Base-by-base conservation (phyloP, 2,888 invertebrate genomes). In the Chalcosyrphus nemorum region DNA sequence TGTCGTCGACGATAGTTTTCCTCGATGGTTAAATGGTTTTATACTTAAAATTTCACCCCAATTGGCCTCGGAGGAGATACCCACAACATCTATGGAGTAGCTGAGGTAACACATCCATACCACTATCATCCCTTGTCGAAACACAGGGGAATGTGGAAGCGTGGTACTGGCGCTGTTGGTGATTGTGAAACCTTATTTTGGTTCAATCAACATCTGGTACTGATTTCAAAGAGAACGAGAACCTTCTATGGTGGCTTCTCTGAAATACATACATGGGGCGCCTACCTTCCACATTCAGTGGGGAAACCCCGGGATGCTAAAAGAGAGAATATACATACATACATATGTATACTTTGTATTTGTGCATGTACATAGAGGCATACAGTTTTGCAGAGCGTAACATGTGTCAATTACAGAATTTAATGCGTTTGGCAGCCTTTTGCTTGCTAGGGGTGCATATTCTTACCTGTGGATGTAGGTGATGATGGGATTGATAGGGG, bases 201-300 rank as follows among this genome's bases (percentile, higher is more conserved):
- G 78, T 90, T 90, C 90, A 90, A 90, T 90, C 89, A 90, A 89
- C 89, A 90, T 90, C 90, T 90, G 90, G 89, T 90, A 87, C 86
- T 90, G 90, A 90, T 90, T 89, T 90, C 90, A 90, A 90, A 90
- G 90, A 88, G 90, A 78, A 66, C 50, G 24, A 66, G 45, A 63
- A 80, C 59, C 57, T 74, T 43, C 52, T 19, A 52, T 76, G 76
- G 45, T 81, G 61, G 54, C 32, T 41, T 54, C 35, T 47, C 24
- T 45, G 24, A 15, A 56, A 65, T 66, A n/a, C n/a, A n/a, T n/a
- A n/a, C n/a, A 38, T 50, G 57, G 50, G 43, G 32, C 17, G n/a
- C 45, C 3, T 43, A 4, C 19, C 19, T 35, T 35, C 4, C 29
- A n/a, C n/a, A n/a, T n/a, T n/a, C 38, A 13, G 6, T 56, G 11